These are phyloP conservation scores for Pangasius krempfi DNA, from an alignment of 2,797 vertebrate species.

Conservation along the genomic window DNA sequence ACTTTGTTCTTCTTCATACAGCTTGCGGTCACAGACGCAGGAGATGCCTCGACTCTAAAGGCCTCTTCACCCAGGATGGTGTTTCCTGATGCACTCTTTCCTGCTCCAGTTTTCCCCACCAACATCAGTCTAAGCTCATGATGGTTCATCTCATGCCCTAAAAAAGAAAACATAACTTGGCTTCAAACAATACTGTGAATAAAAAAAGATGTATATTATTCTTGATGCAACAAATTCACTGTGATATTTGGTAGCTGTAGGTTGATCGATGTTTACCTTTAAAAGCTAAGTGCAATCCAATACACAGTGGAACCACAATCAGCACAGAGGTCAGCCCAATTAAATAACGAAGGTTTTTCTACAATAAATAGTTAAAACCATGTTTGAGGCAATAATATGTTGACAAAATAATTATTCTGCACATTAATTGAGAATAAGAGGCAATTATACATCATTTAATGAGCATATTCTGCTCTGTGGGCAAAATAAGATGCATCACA, in stretches of 20 bases:
- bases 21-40: constrained; percentile 13
- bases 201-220: background rate
- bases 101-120: constrained; percentile 38
- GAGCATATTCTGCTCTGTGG: background rate
- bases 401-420: background rate
- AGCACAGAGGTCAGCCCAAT: background rate
- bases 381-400: background rate
- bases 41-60: constrained; percentile 23
- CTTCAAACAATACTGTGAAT: background rate
- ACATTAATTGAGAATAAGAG: background rate
- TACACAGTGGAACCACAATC: background rate
- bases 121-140: constrained; percentile 32
- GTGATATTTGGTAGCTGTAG: background rate
- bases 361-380: background rate
- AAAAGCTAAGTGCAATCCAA: background rate
- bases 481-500: background rate
- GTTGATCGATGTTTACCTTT: background rate
- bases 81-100: constrained; percentile 39
- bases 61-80: constrained; percentile 34
- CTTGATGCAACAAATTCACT: background rate
- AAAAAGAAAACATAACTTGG: background rate
- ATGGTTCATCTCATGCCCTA: constrained; percentile 10
- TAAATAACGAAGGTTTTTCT: background rate
- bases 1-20: background rate
- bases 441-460: background rate